Evolutionary conservation across 2,113 vertebrate species (phyloP), one percentile per base, ranked within the genome.

Genomic region (Pavo muticus): DNA sequence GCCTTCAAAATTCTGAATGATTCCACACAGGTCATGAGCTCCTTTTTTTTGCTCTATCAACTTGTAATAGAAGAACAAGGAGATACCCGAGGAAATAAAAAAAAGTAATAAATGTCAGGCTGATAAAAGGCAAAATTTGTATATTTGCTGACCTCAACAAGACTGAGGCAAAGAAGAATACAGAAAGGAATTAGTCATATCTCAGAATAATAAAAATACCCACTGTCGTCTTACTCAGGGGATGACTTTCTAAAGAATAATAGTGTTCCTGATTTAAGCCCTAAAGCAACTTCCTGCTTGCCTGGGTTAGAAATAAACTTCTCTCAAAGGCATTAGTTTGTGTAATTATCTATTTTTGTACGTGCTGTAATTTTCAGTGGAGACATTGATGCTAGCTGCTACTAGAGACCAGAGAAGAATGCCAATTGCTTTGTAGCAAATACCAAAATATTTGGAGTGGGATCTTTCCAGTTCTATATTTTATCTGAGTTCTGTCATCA

Each of bases 191-290:
- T 77, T 84, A 77, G n/a, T 77, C 18, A 20, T 56, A 42, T 52
- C 54, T 80, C 60, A 73, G 40, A 88, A 81, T 45, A 94, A 89
- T 42, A 74, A 57, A 87, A 89, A 63, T 52, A 70, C 61, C 30
- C 30, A 44, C 40, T 77, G 25, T 32, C 42, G 5, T 45, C n/a
- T 79, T 63, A 79, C 11, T 88, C 12, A 79, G 1, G 8, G 11
- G 16, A 44, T 67, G 20, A 68, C 48, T 90, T 88, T 47, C 42
- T 71, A 63, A 90, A 90, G 60, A 91, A 92, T 91, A 91, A 73
- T 9, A 25, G 59, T 57, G 7, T 35, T 88, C 50, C 21, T 56
- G 13, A 2, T 14, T 67, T 67, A 91, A 35, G 39, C 9, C 12
- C 15, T 77, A 74, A 54, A 80, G 64, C 13, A 77, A 50, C 7